phyloP scores from a whole-genome alignment of 2,797 vertebrate genomes.

The Odontamblyopus rebecca region DNA sequence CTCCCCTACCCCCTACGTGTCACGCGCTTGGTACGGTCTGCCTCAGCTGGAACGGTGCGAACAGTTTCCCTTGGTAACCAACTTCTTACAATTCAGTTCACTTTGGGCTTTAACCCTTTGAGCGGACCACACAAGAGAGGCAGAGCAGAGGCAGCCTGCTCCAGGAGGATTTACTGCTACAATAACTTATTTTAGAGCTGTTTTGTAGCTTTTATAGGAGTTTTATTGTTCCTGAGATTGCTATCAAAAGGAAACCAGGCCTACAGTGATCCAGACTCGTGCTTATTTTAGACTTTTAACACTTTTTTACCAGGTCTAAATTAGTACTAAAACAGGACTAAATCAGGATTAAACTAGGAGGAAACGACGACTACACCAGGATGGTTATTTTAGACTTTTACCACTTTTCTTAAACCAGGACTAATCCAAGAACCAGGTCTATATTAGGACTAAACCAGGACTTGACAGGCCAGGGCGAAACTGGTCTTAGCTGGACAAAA shows the following conservation, averaged over 20 bases:
- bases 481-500: too few species aligned
- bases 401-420: too few species aligned
- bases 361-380: too few species aligned
- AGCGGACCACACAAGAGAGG: slow-evolving; percentile 64
- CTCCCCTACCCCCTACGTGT: slow-evolving; percentile 50
- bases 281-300: neutral
- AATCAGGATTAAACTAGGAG: too few species aligned
- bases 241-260: neutral
- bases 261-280: neutral
- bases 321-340: too few species aligned
- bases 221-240: neutral
- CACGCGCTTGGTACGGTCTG: slow-evolving; percentile 73
- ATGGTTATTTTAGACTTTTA: too few species aligned
- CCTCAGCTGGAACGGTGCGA: slow-evolving; percentile 88
- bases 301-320: neutral
- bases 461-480: too few species aligned
- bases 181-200: slow-evolving; percentile 16
- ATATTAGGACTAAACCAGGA: too few species aligned
- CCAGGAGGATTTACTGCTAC: neutral
- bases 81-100: slow-evolving; percentile 89
- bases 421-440: too few species aligned
- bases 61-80: slow-evolving; percentile 89
- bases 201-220: neutral
- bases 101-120: slow-evolving; percentile 85
- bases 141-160: neutral